Conservation (phyloP, 2,113 vertebrate species). For the Triplophysa rosa region DNA sequence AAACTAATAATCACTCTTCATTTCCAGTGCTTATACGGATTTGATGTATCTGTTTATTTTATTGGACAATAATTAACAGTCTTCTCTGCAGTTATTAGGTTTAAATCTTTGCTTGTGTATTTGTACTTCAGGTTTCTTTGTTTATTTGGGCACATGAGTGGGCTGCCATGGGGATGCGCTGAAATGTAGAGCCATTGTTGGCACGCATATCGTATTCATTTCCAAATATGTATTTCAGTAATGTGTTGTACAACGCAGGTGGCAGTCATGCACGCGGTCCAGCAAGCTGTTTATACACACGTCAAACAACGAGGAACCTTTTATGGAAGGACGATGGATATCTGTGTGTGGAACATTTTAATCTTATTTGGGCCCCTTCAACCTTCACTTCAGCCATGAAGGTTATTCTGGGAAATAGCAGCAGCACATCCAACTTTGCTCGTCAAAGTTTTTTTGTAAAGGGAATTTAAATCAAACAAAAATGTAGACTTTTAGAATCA, state of each 20-base stretch:
- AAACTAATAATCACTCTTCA: background rate
- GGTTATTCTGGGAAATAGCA: conserved; percentile 6
- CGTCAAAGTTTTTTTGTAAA: background rate
- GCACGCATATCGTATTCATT: conserved; percentile 56
- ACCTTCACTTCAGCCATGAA: conserved; percentile 6
- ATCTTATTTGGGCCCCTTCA: conserved; percentile 1
- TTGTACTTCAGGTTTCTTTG: background rate
- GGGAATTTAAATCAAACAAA: background rate
- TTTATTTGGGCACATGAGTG: background rate
- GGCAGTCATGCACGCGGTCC: conserved; percentile 25
- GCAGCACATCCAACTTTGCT: background rate
- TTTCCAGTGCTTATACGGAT: background rate
- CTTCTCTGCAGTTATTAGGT: background rate
- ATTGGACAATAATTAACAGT: background rate
- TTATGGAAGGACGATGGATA: conserved; percentile 35
- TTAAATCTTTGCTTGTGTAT: background rate
- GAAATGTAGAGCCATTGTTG: conserved; percentile 19
- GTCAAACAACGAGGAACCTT: conserved; percentile 46
- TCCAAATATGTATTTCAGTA: conserved; percentile 47
- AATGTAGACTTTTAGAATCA: background rate
- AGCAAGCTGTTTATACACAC: conserved; percentile 46
- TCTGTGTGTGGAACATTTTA: conserved; percentile 1
- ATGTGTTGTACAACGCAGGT: conserved; percentile 46
- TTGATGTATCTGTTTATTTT: background rate
- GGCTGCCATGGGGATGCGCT: conserved; percentile 6